phyloP scores from a whole-genome alignment of 2,797 vertebrate species.

The Tympanoctomys barrerae region DNA sequence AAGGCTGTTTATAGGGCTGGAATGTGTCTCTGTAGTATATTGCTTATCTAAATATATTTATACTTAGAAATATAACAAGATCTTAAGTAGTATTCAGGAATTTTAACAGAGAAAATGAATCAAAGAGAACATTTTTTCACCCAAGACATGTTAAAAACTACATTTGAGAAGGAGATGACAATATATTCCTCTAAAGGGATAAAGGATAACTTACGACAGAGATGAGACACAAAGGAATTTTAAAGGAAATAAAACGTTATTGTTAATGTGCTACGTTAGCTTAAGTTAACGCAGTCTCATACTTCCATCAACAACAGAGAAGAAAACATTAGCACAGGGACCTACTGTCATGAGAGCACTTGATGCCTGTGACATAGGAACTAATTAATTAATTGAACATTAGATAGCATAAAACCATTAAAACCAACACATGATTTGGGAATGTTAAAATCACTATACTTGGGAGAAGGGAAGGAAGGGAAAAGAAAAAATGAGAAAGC shows the following conservation, averaged over 20 bases:
- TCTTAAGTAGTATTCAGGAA: constrained; percentile 40
- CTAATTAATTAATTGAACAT: constrained; percentile 82
- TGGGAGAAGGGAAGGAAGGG: not conserved
- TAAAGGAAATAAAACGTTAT: not conserved
- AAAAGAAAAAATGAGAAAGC: not conserved
- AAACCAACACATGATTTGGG: constrained; percentile 84
- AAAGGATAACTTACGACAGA: constrained; percentile 12
- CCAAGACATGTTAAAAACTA: constrained; percentile 29
- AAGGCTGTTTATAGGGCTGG: not conserved
- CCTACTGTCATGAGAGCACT: constrained; percentile 17
- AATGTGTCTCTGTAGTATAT: not conserved
- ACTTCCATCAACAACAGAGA: constrained; percentile 42
- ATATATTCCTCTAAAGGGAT: not conserved
- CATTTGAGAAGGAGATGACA: constrained; percentile 1
- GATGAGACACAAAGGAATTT: constrained; percentile 40
- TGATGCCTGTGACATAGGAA: constrained; percentile 74
- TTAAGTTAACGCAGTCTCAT: constrained; percentile 47
- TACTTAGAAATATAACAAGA: not conserved
- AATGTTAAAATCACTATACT: constrained; percentile 85
- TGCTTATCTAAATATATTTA: not conserved
- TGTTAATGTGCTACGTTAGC: constrained; percentile 1
- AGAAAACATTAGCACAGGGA: constrained; percentile 50
- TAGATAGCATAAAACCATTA: constrained; percentile 83
- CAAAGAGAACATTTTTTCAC: constrained; percentile 29
- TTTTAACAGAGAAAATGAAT: constrained; percentile 22